These are phyloP conservation scores for Oriolus oriolus DNA, from an alignment of 2,113 vertebrate genomes.

Conservation along the genomic window DNA sequence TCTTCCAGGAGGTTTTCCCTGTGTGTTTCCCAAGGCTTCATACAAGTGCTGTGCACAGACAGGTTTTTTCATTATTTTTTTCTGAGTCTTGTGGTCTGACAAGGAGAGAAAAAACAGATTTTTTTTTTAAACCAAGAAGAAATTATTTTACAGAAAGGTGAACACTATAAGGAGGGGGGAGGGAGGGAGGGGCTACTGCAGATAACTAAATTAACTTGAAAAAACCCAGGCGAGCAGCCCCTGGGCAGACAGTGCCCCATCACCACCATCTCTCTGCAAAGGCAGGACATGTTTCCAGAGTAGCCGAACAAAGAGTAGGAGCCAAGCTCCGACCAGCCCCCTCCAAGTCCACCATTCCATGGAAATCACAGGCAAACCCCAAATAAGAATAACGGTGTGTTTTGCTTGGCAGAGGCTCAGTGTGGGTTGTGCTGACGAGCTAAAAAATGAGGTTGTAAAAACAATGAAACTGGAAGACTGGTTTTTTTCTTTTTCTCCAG, in stretches of 20 bases:
- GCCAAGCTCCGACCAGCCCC: background rate
- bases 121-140: background rate
- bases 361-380: too few species aligned
- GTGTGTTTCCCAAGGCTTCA: accelerated
- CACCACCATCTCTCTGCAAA: accelerated
- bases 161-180: background rate
- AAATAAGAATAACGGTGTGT: background rate
- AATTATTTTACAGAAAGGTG: background rate
- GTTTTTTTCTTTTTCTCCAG: background rate
- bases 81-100: background rate
- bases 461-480: background rate
- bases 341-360: background rate
- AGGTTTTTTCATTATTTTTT: background rate
- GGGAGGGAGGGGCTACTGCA: background rate
- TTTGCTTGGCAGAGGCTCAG: background rate
- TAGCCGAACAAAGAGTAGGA: background rate
- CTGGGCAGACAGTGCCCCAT: background rate
- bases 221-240: background rate
- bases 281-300: background rate
- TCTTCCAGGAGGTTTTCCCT: background rate
- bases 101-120: background rate
- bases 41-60: background rate
- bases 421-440: background rate
- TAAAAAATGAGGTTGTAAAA: conserved; percentile 14
- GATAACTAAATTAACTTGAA: background rate